Base-by-base conservation (phyloP, 2,797 vertebrate genomes). In the Myripristis murdjan region DNA sequence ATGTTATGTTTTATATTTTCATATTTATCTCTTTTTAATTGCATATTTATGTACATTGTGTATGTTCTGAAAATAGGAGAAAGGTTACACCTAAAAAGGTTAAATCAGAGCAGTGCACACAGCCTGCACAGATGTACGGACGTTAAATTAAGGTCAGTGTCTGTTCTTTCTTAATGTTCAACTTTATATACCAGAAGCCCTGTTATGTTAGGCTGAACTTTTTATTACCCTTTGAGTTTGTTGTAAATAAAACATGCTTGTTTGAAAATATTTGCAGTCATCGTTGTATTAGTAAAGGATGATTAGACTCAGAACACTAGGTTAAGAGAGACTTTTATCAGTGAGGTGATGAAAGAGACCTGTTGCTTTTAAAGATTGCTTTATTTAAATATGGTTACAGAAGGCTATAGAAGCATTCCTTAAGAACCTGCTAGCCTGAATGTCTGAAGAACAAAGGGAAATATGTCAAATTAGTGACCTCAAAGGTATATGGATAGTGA, bases 1-100 rank as follows among this genome's bases (percentile, higher is more conserved):
- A 59, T 61, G 39, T 79, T 48, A 63, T 31, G 14, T 70, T 68
- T 58, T 64, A 18, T 51, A 75, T 60, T 47, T 69, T 10, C 48
- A 11, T 59, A 35, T 73, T 20, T 62, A 6, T 22, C 14, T 3
- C 48, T 16, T 68, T 68, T 35, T 35, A 28, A 55, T 46, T 51
- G 0, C 59, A 8, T 70, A 54, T 44, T 24, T 62, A 51, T 78
- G 43, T 15, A 49, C 33, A 11, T 74, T 26, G 49, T 71, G 15
- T 41, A 33, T 74, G 41, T 64, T 72, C 16, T 56, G 24, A 71
- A 64, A 46, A 52, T 59, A 33, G 26, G n/a, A 63, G 2, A 46
- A 26, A 20, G 6, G 1, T 37, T 49, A 41, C 33, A 69, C 1
- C 15, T 7, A 9, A 23, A 6, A 44, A 18, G 31, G 20, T 60